Base-by-base conservation (phyloP, 2,888 invertebrate species). In the Synergus itoensis region DNA sequence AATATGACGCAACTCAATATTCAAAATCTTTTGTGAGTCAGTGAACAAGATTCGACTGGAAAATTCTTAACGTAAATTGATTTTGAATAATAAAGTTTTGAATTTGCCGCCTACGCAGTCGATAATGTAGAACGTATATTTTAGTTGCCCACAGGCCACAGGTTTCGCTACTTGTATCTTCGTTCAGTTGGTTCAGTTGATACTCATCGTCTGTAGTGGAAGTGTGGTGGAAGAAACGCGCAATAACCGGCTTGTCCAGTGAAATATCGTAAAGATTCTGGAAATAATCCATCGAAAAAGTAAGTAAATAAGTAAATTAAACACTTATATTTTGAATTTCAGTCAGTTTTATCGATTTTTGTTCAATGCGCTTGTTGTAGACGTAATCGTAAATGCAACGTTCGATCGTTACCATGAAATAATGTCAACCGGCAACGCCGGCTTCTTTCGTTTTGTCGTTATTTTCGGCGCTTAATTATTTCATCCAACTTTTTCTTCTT, bases 391-490 rank as follows among this genome's bases (percentile, higher is more conserved):
- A 36, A 73, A 73, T 14, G n/a, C 21, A 45, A 36, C 48, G 73
- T 16, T 53, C 36, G n/a, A 73, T 28, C 48, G 53, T 28, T 36
- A 36, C 16, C 45, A 16, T 14, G 36, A 28, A 28, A 28, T 28
- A 69, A 69, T 69, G 73, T 73, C 73, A 48, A 73, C 36, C 48
- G 73, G 73, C 53, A 73, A 73, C 36, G 73, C 73, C 73, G 73
- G 73, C 65, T 41, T 65, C 53, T 73, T n/a, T 69, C 48, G n/a
- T 48, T 69, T 28, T 69, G n/a, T 67, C 41, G 45, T 69, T 36
- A 69, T 53, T 69, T 69, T 69, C 48, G 36, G 48, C 73, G 53
- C 53, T 53, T 48, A 73, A 48, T 65, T 69, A 69, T 67, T 67
- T 45, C 14, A 11, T 28, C 16, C 48, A 36, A 53, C 36, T 73